These are phyloP conservation scores for Prosapia bicincta DNA, from an alignment of 2,888 invertebrate species.

Conservation along the genomic window DNA sequence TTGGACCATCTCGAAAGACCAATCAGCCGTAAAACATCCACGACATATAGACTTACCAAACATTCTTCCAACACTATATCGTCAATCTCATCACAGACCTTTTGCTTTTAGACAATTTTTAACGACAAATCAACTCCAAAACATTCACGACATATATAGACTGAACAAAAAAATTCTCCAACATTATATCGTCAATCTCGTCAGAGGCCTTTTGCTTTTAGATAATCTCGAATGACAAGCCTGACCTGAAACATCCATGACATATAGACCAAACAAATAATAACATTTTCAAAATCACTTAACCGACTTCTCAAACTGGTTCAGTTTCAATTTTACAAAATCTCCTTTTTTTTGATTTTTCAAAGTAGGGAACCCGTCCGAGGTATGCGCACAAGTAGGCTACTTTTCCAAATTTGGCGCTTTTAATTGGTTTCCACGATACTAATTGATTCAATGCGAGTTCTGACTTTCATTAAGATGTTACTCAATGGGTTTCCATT, in stretches of 20 bases:
- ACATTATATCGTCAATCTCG: too few species aligned
- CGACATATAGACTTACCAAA: too few species aligned
- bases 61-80: too few species aligned
- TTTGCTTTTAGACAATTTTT: too few species aligned
- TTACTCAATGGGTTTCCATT: neutral
- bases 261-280: neutral
- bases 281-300: neutral
- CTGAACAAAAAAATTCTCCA: too few species aligned
- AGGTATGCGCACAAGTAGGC: neutral
- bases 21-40: too few species aligned
- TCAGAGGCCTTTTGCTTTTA: too few species aligned
- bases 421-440: neutral
- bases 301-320: neutral
- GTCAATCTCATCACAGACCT: too few species aligned
- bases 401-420: neutral
- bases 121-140: too few species aligned
- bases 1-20: too few species aligned
- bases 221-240: too few species aligned
- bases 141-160: too few species aligned
- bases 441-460: neutral
- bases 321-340: neutral
- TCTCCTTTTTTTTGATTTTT: neutral
- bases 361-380: neutral
- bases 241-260: neutral
- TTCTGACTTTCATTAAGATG: neutral